These are phyloP conservation scores for Cabera pusaria DNA, from an alignment of 2,888 invertebrate genomes.

Conservation along the genomic window DNA sequence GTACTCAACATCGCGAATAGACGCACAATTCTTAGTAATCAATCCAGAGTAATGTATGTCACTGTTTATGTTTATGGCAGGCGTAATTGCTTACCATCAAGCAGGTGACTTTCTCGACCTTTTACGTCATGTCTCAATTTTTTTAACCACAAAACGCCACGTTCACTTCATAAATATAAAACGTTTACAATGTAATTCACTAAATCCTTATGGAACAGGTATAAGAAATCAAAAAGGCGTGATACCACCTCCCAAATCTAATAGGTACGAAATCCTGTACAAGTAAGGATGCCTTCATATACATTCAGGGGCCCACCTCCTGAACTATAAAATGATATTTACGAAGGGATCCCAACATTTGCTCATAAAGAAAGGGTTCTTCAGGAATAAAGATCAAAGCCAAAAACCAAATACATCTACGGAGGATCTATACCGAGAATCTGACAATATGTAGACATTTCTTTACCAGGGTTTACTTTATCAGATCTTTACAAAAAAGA, in stretches of 20 bases:
- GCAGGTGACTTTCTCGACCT: no score
- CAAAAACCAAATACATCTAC: slow-evolving; percentile 25
- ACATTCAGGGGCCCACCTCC: slow-evolving; percentile 22
- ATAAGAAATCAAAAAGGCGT: not conserved
- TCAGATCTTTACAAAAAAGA: slow-evolving; percentile 10
- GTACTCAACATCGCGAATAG: no score
- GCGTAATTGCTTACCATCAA: no score
- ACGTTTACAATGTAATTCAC: no score
- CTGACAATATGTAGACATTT: no score
- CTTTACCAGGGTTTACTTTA: slow-evolving; percentile 16
- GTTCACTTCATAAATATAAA: no score
- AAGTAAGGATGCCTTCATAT: slow-evolving; percentile 21
- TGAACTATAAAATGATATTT: slow-evolving; percentile 28
- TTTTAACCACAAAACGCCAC: no score
- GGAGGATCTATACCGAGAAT: slow-evolving; percentile 1
- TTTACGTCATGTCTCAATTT: no score
- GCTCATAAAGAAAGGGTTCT: slow-evolving; percentile 27
- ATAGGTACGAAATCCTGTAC: slow-evolving; percentile 15
- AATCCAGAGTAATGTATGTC: no score
- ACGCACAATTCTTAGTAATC: no score
- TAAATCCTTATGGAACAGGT: no score
- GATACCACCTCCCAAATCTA: slow-evolving; percentile 8
- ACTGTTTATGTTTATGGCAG: no score
- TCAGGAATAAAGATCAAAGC: slow-evolving; percentile 24
- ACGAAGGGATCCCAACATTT: slow-evolving; percentile 26